A percentile compares a stretch with the other conserved stretches of the same genome.
These are phyloP conservation scores for Pristionchus mayeri DNA, from an alignment of 2,888 invertebrate species.

Conservation along the genomic window DNA sequence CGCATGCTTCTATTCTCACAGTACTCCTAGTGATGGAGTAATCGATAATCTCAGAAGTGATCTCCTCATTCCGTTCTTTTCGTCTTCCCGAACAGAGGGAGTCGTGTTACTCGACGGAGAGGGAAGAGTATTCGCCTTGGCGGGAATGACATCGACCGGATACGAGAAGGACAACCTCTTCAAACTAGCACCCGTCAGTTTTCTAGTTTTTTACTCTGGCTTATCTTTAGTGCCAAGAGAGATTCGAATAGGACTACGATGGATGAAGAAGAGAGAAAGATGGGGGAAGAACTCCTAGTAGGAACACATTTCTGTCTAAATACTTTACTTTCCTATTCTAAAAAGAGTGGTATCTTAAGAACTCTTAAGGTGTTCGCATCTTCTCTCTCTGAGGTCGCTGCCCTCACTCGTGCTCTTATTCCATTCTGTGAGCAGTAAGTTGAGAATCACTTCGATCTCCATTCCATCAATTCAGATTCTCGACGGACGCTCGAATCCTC, in stretches of 20 bases:
- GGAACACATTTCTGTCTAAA: neutral
- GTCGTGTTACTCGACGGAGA: neutral
- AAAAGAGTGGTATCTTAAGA: neutral
- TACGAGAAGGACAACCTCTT: neutral
- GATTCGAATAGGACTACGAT: too few species aligned
- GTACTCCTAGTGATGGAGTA: neutral
- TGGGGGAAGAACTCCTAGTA: too few species aligned
- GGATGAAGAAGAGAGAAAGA: too few species aligned
- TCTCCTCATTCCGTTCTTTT: neutral
- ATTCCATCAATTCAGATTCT: neutral
- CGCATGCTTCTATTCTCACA: too few species aligned
- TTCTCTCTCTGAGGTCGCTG: neutral
- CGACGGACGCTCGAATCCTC: neutral
- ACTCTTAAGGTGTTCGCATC: neutral
- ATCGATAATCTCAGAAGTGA: neutral
- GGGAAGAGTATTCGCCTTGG: neutral
- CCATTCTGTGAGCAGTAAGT: neutral
- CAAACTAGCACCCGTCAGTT: constrained; percentile 17
- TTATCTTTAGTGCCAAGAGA: too few species aligned
- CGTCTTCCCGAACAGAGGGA: neutral
- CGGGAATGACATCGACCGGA: neutral
- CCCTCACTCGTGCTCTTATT: neutral
- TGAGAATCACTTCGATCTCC: neutral
- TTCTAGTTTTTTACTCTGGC: too few species aligned
- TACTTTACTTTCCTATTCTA: neutral